Percentiles rank a stretch among this genome's conserved stretches.
Evolutionary conservation across 2,888 invertebrate genomes (phyloP).

Genomic region (Liodrosophila aerea): DNA sequence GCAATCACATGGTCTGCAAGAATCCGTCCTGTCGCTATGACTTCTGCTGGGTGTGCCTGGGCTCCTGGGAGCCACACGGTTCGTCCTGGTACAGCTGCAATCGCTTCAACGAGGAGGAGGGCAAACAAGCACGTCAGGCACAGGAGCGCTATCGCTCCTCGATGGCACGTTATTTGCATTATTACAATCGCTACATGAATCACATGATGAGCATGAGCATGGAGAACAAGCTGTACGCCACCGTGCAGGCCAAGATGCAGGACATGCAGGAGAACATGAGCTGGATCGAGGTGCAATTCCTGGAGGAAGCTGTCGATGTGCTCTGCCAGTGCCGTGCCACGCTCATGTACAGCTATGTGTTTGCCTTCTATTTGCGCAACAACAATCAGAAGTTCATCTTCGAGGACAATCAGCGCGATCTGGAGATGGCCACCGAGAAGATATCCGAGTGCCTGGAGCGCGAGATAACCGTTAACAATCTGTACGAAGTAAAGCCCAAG

Average conservation of each 20-base stretch:
- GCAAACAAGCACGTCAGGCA: conserved; percentile 96
- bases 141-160: conserved; percentile 96
- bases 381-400: conserved; percentile 99
- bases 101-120: conserved; percentile 97
- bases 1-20: conserved; percentile 99
- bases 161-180: conserved; percentile 97
- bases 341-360: conserved; percentile 99
- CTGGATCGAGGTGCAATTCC: conserved; percentile 99
- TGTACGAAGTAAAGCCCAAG: conserved; percentile 98
- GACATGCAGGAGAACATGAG: conserved; percentile 99
- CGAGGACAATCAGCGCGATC: conserved; percentile 98
- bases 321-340: conserved; percentile 98
- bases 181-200: conserved; percentile 99
- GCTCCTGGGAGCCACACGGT: conserved; percentile 99
- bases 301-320: conserved; percentile 98
- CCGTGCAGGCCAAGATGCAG: conserved; percentile 98
- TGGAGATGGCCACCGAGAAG: conserved; percentile 98
- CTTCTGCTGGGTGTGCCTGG: conserved; percentile 99
- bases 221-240: conserved; percentile 97
- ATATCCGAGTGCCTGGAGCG: conserved; percentile 98
- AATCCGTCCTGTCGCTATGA: conserved; percentile 98
- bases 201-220: conserved; percentile 99
- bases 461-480: conserved; percentile 97
- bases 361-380: conserved; percentile 98
- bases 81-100: conserved; percentile 99